A percentile compares a stretch with the other conserved stretches of the same genome.
These are phyloP conservation scores for Aphidius colemani DNA, from an alignment of 2,888 invertebrate species.

Conservation along the genomic window DNA sequence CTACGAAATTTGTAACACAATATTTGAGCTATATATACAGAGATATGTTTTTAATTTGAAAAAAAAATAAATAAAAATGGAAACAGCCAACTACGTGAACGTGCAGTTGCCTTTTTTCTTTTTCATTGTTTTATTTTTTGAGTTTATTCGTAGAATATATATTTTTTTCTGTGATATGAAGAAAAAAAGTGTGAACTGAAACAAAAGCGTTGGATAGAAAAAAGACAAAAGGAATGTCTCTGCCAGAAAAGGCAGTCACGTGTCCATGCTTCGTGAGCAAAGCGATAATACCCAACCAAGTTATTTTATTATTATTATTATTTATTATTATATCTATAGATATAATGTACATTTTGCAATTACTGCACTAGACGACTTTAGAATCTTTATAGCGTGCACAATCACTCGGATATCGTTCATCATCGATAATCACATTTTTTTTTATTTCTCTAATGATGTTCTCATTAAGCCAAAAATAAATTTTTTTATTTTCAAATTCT, in stretches of 20 bases:
- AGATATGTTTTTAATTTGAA: too few relatives aligned
- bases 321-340: neutral
- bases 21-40: too few relatives aligned
- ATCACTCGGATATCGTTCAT: conserved; percentile 34
- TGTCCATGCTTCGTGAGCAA: conserved; percentile 1
- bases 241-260: conserved; percentile 1
- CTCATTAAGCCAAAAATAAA: conserved; percentile 43
- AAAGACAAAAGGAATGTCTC: neutral
- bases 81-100: too few relatives aligned
- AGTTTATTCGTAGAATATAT: neutral
- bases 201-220: conserved; percentile 6
- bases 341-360: neutral
- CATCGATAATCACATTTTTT: conserved; percentile 45
- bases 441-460: conserved; percentile 34
- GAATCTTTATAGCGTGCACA: conserved; percentile 24
- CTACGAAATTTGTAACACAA: too few relatives aligned
- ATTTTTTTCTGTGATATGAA: too few relatives aligned
- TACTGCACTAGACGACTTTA: neutral
- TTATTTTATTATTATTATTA: neutral
- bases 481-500: conserved; percentile 9
- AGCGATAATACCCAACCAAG: conserved; percentile 3
- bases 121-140: conserved; percentile 16
- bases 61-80: too few relatives aligned
- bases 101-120: conserved; percentile 5
- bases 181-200: neutral